Conservation (phyloP, 2,797 vertebrate genomes). For the Tapera naevia region DNA sequence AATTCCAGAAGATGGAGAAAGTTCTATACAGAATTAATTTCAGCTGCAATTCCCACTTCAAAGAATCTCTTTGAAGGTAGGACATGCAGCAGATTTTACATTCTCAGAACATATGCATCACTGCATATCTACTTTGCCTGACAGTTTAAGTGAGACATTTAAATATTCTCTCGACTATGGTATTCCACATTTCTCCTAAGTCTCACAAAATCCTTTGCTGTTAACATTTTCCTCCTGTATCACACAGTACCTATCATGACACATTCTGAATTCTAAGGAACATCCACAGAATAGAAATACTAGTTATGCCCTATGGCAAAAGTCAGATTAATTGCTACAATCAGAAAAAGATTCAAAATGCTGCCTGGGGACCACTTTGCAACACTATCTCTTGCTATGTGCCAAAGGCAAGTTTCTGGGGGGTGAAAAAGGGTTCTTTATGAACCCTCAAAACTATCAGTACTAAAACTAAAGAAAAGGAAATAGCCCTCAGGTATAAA, state of each 20-base stretch:
- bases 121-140: slow-evolving; percentile 31
- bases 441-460: neutral
- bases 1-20: slow-evolving; percentile 4
- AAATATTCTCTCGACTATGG: slow-evolving; percentile 5
- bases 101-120: slow-evolving; percentile 38
- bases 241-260: neutral
- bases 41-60: slow-evolving; percentile 20
- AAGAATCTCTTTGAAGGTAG: slow-evolving; percentile 41
- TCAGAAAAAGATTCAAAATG: neutral
- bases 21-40: slow-evolving; percentile 30
- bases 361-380: neutral
- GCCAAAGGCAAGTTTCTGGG: slow-evolving; percentile 2
- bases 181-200: slow-evolving; percentile 8
- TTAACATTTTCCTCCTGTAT: neutral
- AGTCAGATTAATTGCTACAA: slow-evolving; percentile 20
- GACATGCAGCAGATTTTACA: slow-evolving; percentile 16
- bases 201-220: neutral
- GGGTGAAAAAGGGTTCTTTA: neutral
- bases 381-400: neutral
- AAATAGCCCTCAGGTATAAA: neutral
- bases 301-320: neutral
- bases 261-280: neutral
- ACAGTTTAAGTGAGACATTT: slow-evolving; percentile 50
- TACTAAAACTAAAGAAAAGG: neutral
- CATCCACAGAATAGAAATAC: neutral